Base-by-base conservation (phyloP, 1,140 invertebrate species). In the Copidosoma floridanum region DNA sequence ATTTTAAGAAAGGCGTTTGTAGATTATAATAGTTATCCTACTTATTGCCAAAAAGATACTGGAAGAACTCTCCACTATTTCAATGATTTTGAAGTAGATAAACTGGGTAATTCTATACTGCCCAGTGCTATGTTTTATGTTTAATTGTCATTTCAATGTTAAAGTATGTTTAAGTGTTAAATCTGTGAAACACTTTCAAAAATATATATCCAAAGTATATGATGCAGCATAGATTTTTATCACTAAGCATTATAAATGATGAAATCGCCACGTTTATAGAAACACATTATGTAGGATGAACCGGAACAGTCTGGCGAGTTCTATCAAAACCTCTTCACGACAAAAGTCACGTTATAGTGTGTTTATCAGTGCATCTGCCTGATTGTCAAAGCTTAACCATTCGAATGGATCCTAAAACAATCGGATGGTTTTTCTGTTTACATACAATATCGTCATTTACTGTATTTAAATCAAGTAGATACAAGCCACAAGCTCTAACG, bases 401-500 rank as follows among this genome's bases (percentile, higher is more conserved):
- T 14, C 10, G 18, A 14, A 43, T 16, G 40, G 40, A 43, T 43
- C 32, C 32, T 35, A 14, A n/a, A n/a, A n/a, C n/a, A n/a, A n/a
- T n/a, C n/a, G n/a, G n/a, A n/a, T 32, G 32, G 0, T 1, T 2
- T 21, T 58, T 29, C 37, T 58, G 50, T 8, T 29, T 58, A 1
- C 29, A 8, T 20, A 47, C 2, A 7, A 21, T 18, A 24, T 51
- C n/a, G n/a, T n/a, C 50, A 29, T 57, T 26, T 1, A 57, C 41
- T 5, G 44, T 23, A 20, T 57, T 44, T 5, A 23, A 18, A 27
- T 20, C 14, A n/a, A 58, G 46, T 1, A 47, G 46, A 18, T 18
- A 18, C 11, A 58, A n/a, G 11, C 56, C 56, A 58, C 46, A 58
- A 16, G 23, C 32, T 20, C 2, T 29, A 32, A 58, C 50, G 12